Evolutionary conservation across 2,888 invertebrate species (phyloP), one percentile per base, ranked within the genome.

Genomic region (Drosophila engyochracea): DNA sequence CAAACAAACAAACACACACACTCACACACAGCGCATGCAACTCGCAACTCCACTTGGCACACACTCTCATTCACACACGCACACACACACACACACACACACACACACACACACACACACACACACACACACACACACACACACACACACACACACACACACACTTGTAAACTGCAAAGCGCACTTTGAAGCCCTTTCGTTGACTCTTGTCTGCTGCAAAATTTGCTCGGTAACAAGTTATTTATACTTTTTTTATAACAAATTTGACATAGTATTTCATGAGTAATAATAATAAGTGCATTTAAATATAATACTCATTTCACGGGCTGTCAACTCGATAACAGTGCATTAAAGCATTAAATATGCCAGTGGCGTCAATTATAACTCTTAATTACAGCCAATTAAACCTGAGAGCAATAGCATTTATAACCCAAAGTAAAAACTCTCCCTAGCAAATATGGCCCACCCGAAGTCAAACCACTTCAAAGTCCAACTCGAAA

Each of bases 311-410:
- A 52, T 33, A 37, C 57, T 57, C 63, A 71, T 72, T 74, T 76
- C 52, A 76, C 62, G 69, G 62, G 14, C 66, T 57, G 53, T 52
- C 77, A 62, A 44, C 39, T 70, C 37, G 51, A 66, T 25, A 44
- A 59, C 30, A 76, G 61, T 68, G 70, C 67, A 70, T 76, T 79
- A 63, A 70, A 52, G 74, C 74, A 70, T 79, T 80, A 39, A 57
- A 54, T 59, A 25, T 68, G 59, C 39, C 54, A 53, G 10, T 37
- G 30, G 47, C 68, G 30, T 39, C 63, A 71, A 77, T 83, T 74
- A 74, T 58, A 69, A 41, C 74, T 83, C 77, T 82, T 82, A 86
- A 89, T 86, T 89, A 80, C 80, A 72, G 72, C 71, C 85, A 80
- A 89, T 85, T 83, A 89, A 74, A 66, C 71, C 64, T 41, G 35